Evolutionary conservation across 2,888 invertebrate species (phyloP).

Genomic region (Volucella inflata): DNA sequence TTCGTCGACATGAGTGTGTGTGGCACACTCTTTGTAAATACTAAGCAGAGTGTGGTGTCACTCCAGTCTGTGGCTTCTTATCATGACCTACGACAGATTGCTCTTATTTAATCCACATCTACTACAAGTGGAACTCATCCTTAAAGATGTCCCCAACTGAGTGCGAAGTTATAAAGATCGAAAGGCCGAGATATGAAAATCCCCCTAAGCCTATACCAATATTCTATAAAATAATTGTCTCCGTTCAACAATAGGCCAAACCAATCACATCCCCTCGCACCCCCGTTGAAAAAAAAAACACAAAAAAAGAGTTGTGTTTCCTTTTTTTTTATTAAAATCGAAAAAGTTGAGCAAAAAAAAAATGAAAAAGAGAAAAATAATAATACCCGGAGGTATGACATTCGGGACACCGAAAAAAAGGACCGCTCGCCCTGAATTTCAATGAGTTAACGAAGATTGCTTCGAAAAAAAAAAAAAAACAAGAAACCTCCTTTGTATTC

Average conservation of each 20-base stretch:
- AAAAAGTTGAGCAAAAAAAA: slow-evolving; percentile 12
- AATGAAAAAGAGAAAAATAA: too few relatives aligned
- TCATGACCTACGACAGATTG: too few relatives aligned
- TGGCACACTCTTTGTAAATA: too few relatives aligned
- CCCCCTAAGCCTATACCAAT: slow-evolving; percentile 18
- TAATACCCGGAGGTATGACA: slow-evolving; percentile 5
- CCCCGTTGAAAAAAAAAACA: background rate
- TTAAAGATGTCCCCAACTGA: background rate
- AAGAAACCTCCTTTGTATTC: too few relatives aligned
- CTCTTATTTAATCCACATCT: too few relatives aligned
- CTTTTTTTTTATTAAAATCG: slow-evolving; percentile 3
- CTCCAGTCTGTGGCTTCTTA: too few relatives aligned
- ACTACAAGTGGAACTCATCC: too few relatives aligned
- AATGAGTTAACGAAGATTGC: slow-evolving; percentile 23
- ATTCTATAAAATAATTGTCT: slow-evolving; percentile 15
- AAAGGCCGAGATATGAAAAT: slow-evolving; percentile 6
- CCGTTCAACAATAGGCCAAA: slow-evolving; percentile 40
- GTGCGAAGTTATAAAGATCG: background rate
- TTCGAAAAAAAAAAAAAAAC: background rate
- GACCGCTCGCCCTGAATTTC: slow-evolving; percentile 31
- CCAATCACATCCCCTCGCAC: slow-evolving; percentile 44
- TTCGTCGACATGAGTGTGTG: too few relatives aligned
- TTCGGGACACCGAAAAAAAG: background rate
- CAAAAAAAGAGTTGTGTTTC: slow-evolving; percentile 6
- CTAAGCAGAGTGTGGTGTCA: too few relatives aligned